These are phyloP conservation scores for Meiosimyza platycephala DNA, from an alignment of 2,888 invertebrate genomes.

Conservation along the genomic window DNA sequence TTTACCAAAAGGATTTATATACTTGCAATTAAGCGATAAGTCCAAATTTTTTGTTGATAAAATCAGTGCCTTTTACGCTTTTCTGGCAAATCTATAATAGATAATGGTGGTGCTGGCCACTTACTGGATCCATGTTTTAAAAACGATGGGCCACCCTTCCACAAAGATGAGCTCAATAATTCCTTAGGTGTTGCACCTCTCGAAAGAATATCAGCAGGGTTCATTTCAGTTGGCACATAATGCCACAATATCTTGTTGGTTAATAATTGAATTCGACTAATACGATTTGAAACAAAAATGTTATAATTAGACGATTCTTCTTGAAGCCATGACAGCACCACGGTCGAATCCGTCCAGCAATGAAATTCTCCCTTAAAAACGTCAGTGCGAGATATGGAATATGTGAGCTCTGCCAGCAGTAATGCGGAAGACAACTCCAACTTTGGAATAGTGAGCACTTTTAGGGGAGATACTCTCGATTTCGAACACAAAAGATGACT, in stretches of 20 bases:
- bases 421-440: too few species aligned
- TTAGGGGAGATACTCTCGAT: conserved; percentile 36
- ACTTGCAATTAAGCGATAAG: conserved; percentile 20
- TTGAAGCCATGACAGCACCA: conserved; percentile 36
- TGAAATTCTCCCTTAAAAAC: too few species aligned
- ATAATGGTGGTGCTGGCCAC: not conserved
- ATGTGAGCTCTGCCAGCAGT: too few species aligned
- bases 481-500: conserved; percentile 35
- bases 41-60: not conserved
- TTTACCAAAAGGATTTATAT: conserved; percentile 25
- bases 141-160: conserved; percentile 4
- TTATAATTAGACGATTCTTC: conserved; percentile 36
- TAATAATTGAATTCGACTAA: conserved; percentile 35
- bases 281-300: conserved; percentile 36
- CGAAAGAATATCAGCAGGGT: conserved; percentile 13
- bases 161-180: conserved; percentile 13
- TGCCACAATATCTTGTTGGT: not conserved
- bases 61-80: not conserved
- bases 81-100: not conserved
- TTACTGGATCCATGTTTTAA: not conserved
- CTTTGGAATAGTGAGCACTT: not conserved
- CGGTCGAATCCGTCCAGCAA: not conserved
- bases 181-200: conserved; percentile 1
- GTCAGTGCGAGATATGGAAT: too few species aligned
- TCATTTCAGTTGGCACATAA: conserved; percentile 29